These are phyloP conservation scores for Lepus europaeus DNA, from an alignment of 2,113 vertebrate genomes.

Conservation along the genomic window DNA sequence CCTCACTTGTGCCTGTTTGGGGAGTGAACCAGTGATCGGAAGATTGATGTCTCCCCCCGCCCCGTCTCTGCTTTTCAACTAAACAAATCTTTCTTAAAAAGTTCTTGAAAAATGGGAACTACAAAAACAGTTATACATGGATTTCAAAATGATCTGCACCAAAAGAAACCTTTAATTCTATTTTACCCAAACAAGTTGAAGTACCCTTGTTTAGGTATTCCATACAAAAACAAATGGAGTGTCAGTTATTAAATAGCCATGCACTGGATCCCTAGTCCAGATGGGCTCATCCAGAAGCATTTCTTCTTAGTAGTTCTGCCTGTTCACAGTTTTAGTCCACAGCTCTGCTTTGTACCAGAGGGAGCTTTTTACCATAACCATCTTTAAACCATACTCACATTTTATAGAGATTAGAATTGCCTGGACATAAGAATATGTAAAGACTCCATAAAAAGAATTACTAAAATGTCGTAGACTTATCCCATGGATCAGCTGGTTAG, in stretches of 20 bases:
- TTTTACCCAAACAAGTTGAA: too few relatives aligned
- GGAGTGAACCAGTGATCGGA: too few relatives aligned
- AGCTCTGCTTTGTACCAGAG: background rate
- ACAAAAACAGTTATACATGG: too few relatives aligned
- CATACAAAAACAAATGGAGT: slow-evolving; percentile 45
- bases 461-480: slow-evolving; percentile 25
- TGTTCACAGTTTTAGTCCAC: slow-evolving; percentile 14
- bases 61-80: too few relatives aligned
- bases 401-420: slow-evolving; percentile 27
- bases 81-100: too few relatives aligned
- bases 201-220: background rate
- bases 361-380: background rate
- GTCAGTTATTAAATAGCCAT: background rate
- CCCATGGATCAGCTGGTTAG: background rate
- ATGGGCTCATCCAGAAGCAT: slow-evolving; percentile 1
- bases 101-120: too few relatives aligned
- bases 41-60: too few relatives aligned
- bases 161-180: too few relatives aligned
- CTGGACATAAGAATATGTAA: background rate
- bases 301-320: slow-evolving; percentile 20
- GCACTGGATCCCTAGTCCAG: slow-evolving; percentile 25
- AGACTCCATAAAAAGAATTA: slow-evolving; percentile 48
- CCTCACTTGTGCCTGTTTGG: too few relatives aligned
- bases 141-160: too few relatives aligned
- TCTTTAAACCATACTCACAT: slow-evolving; percentile 1